Evolutionary conservation across 2,797 vertebrate species (phyloP), one percentile per base, ranked within the genome.

Genomic region (Podarcis siculus): DNA sequence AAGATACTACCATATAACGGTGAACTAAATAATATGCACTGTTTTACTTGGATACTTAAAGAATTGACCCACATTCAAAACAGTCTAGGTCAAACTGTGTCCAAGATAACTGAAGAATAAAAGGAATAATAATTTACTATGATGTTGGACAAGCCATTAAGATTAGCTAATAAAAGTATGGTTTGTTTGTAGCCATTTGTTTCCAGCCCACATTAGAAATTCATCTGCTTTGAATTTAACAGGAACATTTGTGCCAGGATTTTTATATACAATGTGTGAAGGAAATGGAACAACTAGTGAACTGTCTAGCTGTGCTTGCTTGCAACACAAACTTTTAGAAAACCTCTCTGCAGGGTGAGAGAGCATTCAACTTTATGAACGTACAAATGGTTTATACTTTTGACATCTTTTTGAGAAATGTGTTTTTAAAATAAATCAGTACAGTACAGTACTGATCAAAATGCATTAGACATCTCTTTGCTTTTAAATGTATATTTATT

Each of bases 91-190:
- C 92, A 90, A 89, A 92, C 87, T 92, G 92, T 95, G 92, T 95
- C 87, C 91, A 93, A 93, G 85, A 84, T 84, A 95, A 9, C 86
- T 92, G 89, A 95, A 93, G 84, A 89, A 89, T 83, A 93, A 73
- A 92, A 91, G 92, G 92, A 90, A 93, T 79, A 86, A 85, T 91
- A 93, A 92, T 91, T 91, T 89, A 94, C 91, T 91, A 90, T 90
- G 89, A 92, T 89, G 91, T 86, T 89, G 92, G 91, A 90, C 92
- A 93, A 89, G 90, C 93, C 86, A 94, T 95, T 94, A 95, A 80
- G 90, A 95, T 93, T 64, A 91, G 92, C 92, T 95, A 94, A 95
- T 95, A 95, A 96, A 96, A 94, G 93, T 93, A 92, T 95, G 93
- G 95, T 96, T 96, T 94, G 95, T 95, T 95, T 95, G 95, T 80